phyloP scores from a whole-genome alignment of 1,140 invertebrate genomes.

The Diorhabda sublineata region DNA sequence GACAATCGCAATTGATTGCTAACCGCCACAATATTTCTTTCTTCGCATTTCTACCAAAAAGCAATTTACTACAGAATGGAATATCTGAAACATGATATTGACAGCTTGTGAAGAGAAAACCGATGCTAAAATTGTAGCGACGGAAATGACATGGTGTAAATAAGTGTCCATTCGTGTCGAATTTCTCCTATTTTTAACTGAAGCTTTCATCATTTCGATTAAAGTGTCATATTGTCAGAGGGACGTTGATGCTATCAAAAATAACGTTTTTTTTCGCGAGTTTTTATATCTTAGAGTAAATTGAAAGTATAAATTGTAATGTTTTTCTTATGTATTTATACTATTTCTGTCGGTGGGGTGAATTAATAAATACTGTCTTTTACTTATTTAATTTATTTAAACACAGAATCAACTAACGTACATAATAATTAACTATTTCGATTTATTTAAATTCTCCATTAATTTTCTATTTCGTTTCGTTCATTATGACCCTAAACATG shows the following conservation, averaged over 20 bases:
- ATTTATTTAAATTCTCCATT: too few relatives aligned
- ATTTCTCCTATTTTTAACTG: conserved; percentile 6
- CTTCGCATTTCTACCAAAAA: conserved; percentile 7
- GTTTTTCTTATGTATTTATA: too few relatives aligned
- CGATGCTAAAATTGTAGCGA: conserved; percentile 7
- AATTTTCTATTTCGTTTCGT: too few relatives aligned
- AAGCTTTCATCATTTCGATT: conserved; percentile 9
- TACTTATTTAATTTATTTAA: too few relatives aligned
- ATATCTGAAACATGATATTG: conserved; percentile 17
- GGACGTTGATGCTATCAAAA: conserved; percentile 1
- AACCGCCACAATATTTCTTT: not conserved
- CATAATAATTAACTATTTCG: too few relatives aligned
- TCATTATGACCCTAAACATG: too few relatives aligned
- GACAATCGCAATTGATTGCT: not conserved
- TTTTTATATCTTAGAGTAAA: too few relatives aligned
- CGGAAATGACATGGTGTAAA: conserved; percentile 13
- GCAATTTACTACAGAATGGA: conserved; percentile 12
- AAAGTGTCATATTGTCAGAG: conserved; percentile 9
- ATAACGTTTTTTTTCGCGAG: too few relatives aligned
- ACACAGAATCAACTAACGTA: too few relatives aligned
- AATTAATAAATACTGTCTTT: too few relatives aligned
- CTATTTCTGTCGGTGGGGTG: too few relatives aligned
- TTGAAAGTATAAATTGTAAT: too few relatives aligned
- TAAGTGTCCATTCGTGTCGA: conserved; percentile 16
- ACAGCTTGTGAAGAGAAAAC: conserved; percentile 8